These are phyloP conservation scores for Anastrepha obliqua DNA, from an alignment of 1,140 invertebrate species.

Conservation along the genomic window DNA sequence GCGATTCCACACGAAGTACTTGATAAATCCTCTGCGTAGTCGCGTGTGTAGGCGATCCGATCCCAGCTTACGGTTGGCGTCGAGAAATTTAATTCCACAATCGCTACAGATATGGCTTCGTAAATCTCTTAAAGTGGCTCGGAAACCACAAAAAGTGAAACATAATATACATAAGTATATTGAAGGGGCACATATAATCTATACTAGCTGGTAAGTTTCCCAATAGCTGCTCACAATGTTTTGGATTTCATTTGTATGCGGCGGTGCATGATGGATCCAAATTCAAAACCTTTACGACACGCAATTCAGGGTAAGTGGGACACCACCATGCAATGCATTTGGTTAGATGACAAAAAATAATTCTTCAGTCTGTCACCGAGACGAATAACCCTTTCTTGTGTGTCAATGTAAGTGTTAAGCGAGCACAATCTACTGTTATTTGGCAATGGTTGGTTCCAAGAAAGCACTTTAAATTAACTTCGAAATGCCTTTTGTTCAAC, in stretches of 20 bases:
- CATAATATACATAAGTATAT: slow-evolving; percentile 12
- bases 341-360: background rate
- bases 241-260: background rate
- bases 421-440: background rate
- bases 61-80: background rate
- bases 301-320: background rate
- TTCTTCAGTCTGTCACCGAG: background rate
- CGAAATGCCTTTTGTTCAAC: background rate
- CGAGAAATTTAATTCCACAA: background rate
- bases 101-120: slow-evolving; percentile 19
- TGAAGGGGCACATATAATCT: slow-evolving; percentile 18
- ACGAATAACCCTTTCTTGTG: background rate
- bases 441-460: too few species aligned
- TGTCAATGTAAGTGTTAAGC: background rate
- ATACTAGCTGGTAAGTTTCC: background rate
- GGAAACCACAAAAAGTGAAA: slow-evolving; percentile 8
- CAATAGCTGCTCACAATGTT: background rate
- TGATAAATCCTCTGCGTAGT: too few species aligned
- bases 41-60: background rate
- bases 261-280: background rate
- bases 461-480: background rate
- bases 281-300: background rate
- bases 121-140: background rate
- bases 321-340: background rate
- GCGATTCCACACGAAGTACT: too few species aligned